A percentile compares a stretch with the other conserved stretches of the same genome.
phyloP scores from a whole-genome alignment of 1,140 invertebrate genomes.

The Ceratosolen fusciceps region DNA sequence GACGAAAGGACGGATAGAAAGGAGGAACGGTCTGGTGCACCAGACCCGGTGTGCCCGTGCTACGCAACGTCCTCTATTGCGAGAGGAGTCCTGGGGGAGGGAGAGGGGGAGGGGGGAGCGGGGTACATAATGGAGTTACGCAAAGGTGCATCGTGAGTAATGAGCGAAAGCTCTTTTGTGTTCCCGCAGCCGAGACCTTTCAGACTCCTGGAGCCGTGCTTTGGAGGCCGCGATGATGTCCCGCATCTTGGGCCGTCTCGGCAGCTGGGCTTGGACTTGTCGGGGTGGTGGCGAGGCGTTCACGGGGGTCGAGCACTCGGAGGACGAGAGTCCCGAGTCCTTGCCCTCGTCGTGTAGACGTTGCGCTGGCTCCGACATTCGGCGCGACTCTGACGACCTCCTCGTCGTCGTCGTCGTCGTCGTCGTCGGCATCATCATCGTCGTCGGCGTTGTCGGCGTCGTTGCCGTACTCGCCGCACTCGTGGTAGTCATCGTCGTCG shows the following conservation, averaged over 20 bases:
- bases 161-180: not conserved
- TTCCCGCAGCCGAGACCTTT: not conserved
- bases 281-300: slow-evolving; percentile 65
- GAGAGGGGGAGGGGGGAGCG: not conserved
- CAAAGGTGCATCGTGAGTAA: not conserved
- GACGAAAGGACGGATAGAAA: too few species aligned
- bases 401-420: slow-evolving; percentile 29
- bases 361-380: not conserved
- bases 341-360: slow-evolving; percentile 57
- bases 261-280: slow-evolving; percentile 53
- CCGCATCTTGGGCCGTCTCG: not conserved
- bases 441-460: not conserved
- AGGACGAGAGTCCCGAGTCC: slow-evolving; percentile 68
- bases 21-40: too few species aligned
- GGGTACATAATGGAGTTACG: too few species aligned
- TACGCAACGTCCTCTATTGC: too few species aligned
- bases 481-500: not conserved
- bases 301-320: slow-evolving; percentile 66
- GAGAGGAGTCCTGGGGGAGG: not conserved
- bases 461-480: not conserved
- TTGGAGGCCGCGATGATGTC: slow-evolving; percentile 57
- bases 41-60: too few species aligned
- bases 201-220: slow-evolving; percentile 54
- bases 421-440: slow-evolving; percentile 50
- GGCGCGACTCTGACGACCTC: not conserved